phyloP scores from a whole-genome alignment of 2,113 vertebrate species.

The Gambusia affinis region DNA sequence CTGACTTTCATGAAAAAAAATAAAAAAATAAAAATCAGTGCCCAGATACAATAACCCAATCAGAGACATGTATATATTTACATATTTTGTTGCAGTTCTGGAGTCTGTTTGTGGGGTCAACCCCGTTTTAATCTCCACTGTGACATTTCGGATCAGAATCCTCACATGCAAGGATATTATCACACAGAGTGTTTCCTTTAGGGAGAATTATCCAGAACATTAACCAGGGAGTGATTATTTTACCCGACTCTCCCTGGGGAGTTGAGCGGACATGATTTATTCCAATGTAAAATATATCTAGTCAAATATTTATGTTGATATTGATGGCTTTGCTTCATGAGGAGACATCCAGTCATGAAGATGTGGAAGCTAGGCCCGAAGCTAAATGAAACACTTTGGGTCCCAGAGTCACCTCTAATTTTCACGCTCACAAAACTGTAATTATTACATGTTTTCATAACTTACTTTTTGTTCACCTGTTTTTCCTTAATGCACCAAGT shows the following conservation, averaged over 20 bases:
- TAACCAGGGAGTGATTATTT: slow-evolving; percentile 78
- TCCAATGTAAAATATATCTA: slow-evolving; percentile 64
- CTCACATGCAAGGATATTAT: slow-evolving; percentile 73
- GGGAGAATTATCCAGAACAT: slow-evolving; percentile 81
- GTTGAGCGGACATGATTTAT: slow-evolving; percentile 72
- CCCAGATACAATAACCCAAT: slow-evolving; percentile 55
- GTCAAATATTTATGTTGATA: slow-evolving; percentile 71
- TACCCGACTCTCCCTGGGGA: slow-evolving; percentile 69
- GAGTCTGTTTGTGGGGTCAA: slow-evolving; percentile 16
- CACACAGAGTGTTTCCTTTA: slow-evolving; percentile 74
- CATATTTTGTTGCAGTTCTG: slow-evolving; percentile 58
- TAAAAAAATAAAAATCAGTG: background rate
- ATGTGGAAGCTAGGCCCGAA: slow-evolving; percentile 13
- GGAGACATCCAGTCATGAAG: slow-evolving; percentile 38
- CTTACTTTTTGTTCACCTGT: slow-evolving; percentile 46
- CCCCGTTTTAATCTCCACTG: slow-evolving; percentile 48
- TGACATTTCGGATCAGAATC: slow-evolving; percentile 75
- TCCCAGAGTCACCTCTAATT: slow-evolving; percentile 40
- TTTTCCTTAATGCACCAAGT: slow-evolving; percentile 52
- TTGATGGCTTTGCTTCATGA: slow-evolving; percentile 65
- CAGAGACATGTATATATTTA: slow-evolving; percentile 51
- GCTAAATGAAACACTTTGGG: slow-evolving; percentile 35
- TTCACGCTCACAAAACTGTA: slow-evolving; percentile 32
- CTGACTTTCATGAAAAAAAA: slow-evolving; percentile 20
- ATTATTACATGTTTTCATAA: slow-evolving; percentile 59